Evolutionary conservation across 2,888 invertebrate genomes (phyloP).

Genomic region (Pollenia griseotomentosa): DNA sequence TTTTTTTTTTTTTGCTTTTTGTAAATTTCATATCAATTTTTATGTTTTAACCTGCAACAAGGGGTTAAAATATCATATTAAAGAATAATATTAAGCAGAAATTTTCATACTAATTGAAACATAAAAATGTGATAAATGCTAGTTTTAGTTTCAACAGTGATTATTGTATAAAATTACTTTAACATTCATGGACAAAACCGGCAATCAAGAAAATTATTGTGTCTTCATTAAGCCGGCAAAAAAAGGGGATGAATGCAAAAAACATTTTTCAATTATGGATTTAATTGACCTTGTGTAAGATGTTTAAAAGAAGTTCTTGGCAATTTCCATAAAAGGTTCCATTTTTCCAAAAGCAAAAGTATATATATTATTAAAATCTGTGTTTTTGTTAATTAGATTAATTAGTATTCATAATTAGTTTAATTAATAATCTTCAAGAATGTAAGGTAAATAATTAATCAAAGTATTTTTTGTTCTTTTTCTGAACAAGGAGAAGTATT

Average conservation of each 20-base stretch:
- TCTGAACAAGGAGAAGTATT: no score
- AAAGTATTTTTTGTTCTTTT: constrained; percentile 33
- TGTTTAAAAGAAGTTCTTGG: not conserved
- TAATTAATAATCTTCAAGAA: constrained; percentile 56
- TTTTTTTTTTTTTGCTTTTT: constrained; percentile 56
- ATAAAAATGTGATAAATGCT: constrained; percentile 83
- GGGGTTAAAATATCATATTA: constrained; percentile 52
- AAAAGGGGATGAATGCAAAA: constrained; percentile 57
- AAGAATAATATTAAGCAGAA: constrained; percentile 65
- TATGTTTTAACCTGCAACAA: constrained; percentile 51
- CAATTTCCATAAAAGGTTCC: no score
- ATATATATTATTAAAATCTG: not conserved
- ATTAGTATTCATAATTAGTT: constrained; percentile 56
- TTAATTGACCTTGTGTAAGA: constrained; percentile 35
- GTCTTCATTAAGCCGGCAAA: not conserved
- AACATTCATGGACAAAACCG: constrained; percentile 43
- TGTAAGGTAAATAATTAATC: constrained; percentile 63
- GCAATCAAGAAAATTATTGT: constrained; percentile 52
- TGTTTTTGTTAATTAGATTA: constrained; percentile 66
- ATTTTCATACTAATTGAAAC: constrained; percentile 81
- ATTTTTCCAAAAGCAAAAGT: not conserved
- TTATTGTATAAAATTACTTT: constrained; percentile 71
- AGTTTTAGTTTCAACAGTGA: constrained; percentile 74
- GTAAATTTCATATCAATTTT: constrained; percentile 32
- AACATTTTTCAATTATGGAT: constrained; percentile 56